Conservation (phyloP, 2,797 vertebrate genomes). For the Anguilla megastoma region DNA sequence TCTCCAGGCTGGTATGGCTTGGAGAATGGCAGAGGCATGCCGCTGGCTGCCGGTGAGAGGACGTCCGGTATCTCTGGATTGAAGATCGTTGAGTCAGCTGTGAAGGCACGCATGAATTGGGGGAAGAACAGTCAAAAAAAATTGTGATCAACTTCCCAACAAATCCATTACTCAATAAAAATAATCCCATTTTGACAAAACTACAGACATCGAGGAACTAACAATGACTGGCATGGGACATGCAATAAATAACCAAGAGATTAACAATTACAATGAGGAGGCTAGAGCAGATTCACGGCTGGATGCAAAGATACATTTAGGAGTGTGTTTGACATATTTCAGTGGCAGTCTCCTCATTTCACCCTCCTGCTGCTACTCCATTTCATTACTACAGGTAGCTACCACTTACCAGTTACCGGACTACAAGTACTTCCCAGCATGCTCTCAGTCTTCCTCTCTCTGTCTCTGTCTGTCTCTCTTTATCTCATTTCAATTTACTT, state of each 20-base stretch:
- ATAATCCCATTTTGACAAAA: not conserved
- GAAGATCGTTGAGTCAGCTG: conserved; percentile 42
- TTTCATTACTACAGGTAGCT: not conserved
- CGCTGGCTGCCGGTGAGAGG: conserved; percentile 37
- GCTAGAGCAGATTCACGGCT: not conserved
- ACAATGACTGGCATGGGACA: not conserved
- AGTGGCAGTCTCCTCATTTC: not conserved
- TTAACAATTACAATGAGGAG: not conserved
- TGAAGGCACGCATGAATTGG: conserved; percentile 9
- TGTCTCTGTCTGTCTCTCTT: not conserved
- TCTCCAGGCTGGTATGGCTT: conserved; percentile 32
- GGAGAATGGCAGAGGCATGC: conserved; percentile 41
- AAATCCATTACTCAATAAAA: not conserved
- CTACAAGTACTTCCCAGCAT: not conserved
- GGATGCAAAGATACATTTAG: not conserved
- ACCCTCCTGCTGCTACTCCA: not conserved
- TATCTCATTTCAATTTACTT: too few relatives aligned
- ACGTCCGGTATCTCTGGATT: conserved; percentile 46
- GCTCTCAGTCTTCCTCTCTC: not conserved
- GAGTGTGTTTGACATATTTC: not conserved
- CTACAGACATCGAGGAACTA: not conserved
- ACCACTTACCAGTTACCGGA: not conserved
- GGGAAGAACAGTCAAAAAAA: not conserved
- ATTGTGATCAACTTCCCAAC: not conserved
- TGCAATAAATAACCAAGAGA: not conserved